These are phyloP conservation scores for Xylophagus ater DNA, from an alignment of 2,888 invertebrate genomes.

Conservation along the genomic window DNA sequence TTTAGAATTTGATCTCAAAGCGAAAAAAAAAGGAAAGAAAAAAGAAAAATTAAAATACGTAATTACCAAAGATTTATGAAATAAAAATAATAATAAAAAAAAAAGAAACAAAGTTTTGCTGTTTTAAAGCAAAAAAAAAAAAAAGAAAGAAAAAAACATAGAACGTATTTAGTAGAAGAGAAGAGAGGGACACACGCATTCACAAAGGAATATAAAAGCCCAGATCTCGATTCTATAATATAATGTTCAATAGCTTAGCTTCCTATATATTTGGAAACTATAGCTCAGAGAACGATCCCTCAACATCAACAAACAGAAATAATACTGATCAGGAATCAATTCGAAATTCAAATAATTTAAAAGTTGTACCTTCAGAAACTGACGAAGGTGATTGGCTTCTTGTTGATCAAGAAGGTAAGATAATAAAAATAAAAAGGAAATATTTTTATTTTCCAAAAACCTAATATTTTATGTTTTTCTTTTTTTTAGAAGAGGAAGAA, in stretches of 20 bases:
- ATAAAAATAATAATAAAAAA: constrained; percentile 1
- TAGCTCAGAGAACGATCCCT: constrained; percentile 25
- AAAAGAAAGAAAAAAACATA: not conserved
- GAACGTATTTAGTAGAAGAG: not conserved
- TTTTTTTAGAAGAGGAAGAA: constrained; percentile 25
- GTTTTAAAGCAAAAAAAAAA: not conserved
- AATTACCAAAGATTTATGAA: constrained; percentile 10
- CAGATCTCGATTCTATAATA: constrained; percentile 21
- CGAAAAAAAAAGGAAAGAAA: constrained; percentile 3
- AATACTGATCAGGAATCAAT: constrained; percentile 12
- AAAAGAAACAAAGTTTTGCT: not conserved
- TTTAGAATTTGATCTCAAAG: constrained; percentile 9
- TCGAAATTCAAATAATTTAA: constrained; percentile 26
- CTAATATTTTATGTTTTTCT: constrained; percentile 1
- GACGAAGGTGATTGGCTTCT: constrained; percentile 47
- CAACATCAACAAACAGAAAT: constrained; percentile 18
- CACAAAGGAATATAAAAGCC: not conserved
- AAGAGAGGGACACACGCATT: too few relatives aligned
- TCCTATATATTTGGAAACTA: constrained; percentile 43
- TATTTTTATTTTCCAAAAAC: not conserved
- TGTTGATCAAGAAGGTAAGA: constrained; percentile 39
- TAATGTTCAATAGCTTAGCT: constrained; percentile 51
- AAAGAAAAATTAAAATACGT: not conserved
- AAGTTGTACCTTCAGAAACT: constrained; percentile 28
- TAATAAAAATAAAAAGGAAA: not conserved